Conservation (phyloP, 2,797 vertebrate genomes). For the Crenuchus spilurus region DNA sequence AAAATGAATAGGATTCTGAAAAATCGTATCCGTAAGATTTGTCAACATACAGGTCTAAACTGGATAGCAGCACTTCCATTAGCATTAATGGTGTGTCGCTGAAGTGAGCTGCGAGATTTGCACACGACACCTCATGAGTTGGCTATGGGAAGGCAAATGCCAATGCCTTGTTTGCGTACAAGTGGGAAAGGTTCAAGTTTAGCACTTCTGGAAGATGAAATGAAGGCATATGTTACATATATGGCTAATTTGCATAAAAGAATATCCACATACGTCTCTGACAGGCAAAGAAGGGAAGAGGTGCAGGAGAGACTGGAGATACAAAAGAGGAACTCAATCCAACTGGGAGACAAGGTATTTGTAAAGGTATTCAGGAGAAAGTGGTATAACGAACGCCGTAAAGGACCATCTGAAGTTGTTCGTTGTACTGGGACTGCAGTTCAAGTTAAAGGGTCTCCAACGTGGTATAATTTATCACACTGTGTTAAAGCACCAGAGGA, state of each 20-base stretch:
- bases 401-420: conserved; percentile 8
- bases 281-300: not conserved
- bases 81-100: conserved; percentile 2
- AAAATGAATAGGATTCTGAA: not conserved
- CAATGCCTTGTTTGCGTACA: not conserved
- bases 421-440: not conserved
- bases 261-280: not conserved
- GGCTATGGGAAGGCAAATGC: not conserved
- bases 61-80: conserved; percentile 2
- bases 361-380: conserved; percentile 3
- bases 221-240: not conserved
- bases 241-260: not conserved
- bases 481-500: not conserved
- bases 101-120: not conserved
- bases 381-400: not conserved
- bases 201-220: not conserved
- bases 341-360: conserved; percentile 4
- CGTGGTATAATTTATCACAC: conserved; percentile 4
- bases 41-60: not conserved
- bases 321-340: not conserved
- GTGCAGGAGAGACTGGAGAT: not conserved
- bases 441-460: conserved; percentile 5
- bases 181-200: not conserved
- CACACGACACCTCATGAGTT: conserved; percentile 15
- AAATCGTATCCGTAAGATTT: no score